Conservation (phyloP, 2,113 vertebrate genomes). For the Neolamprologus longior region DNA sequence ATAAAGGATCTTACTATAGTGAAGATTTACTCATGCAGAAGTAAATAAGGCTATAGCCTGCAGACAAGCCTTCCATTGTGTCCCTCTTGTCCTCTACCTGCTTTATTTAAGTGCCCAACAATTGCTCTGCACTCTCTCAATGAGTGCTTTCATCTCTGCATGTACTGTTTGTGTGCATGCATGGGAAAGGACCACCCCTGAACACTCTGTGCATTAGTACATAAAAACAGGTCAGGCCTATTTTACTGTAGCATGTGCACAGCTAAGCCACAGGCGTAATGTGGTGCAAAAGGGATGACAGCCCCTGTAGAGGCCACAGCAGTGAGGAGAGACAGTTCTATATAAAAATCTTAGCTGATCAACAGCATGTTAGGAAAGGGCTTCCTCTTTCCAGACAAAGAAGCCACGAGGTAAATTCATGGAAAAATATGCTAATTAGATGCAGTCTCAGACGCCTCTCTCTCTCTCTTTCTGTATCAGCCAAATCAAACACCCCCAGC, state of each 20-base stretch:
- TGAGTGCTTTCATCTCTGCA: slow-evolving; percentile 8
- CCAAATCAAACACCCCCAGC: slow-evolving; percentile 54
- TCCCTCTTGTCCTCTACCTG: slow-evolving; percentile 33
- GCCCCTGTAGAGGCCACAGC: slow-evolving; percentile 10
- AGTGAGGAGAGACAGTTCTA: slow-evolving; percentile 5
- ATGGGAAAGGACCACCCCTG: slow-evolving; percentile 18
- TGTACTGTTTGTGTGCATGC: neutral
- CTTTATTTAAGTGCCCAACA: neutral
- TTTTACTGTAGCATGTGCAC: neutral
- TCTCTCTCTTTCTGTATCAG: neutral
- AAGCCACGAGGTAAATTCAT: slow-evolving; percentile 34
- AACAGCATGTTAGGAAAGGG: neutral
- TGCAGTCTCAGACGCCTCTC: slow-evolving; percentile 43
- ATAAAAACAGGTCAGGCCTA: slow-evolving; percentile 41
- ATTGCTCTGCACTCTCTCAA: slow-evolving; percentile 10
- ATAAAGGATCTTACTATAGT: neutral
- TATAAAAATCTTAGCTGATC: neutral
- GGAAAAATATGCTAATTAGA: slow-evolving; percentile 68
- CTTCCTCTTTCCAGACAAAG: slow-evolving; percentile 63
- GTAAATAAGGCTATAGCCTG: slow-evolving; percentile 17
- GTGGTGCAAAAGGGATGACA: slow-evolving; percentile 14
- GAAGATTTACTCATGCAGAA: neutral
- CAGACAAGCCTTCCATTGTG: slow-evolving; percentile 41
- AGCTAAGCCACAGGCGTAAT: neutral
- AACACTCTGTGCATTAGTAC: slow-evolving; percentile 8